These are phyloP conservation scores for Cheilosia urbana DNA, from an alignment of 2,888 invertebrate genomes.

Conservation along the genomic window DNA sequence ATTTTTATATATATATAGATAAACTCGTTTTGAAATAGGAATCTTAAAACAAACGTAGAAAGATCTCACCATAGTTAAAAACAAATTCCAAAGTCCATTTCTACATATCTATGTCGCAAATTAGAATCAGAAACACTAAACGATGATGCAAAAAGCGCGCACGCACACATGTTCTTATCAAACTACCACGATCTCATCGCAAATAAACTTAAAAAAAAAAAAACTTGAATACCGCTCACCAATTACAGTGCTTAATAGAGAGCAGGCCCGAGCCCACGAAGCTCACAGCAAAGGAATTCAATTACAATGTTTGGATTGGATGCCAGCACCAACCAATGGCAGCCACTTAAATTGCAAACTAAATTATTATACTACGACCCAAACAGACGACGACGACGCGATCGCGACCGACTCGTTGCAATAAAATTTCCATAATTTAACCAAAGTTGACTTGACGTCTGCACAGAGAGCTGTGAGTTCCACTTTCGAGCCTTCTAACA, in stretches of 20 bases:
- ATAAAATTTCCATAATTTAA: constrained; percentile 73
- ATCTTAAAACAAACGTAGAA: too few relatives aligned
- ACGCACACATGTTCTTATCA: constrained; percentile 23
- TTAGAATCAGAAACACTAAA: constrained; percentile 24
- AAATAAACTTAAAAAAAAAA: constrained; percentile 4
- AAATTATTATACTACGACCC: constrained; percentile 68
- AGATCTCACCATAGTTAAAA: background rate
- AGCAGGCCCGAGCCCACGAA: constrained; percentile 21
- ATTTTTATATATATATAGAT: too few relatives aligned
- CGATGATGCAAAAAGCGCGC: constrained; percentile 46
- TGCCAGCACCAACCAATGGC: constrained; percentile 62
- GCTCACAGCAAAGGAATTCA: constrained; percentile 27
- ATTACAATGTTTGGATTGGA: constrained; percentile 57
- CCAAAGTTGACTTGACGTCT: constrained; percentile 55
- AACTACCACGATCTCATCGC: constrained; percentile 6
- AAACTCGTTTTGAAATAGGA: too few relatives aligned
- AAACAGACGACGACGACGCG: constrained; percentile 33
- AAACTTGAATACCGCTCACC: constrained; percentile 50
- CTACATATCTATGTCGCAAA: constrained; percentile 7
- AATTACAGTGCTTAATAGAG: constrained; percentile 57
- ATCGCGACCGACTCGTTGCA: constrained; percentile 38
- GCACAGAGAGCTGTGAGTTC: constrained; percentile 47
- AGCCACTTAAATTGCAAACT: constrained; percentile 72
- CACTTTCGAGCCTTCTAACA: constrained; percentile 69
- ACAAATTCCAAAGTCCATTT: constrained; percentile 27